Evolutionary conservation across 2,797 vertebrate genomes (phyloP), one percentile per base, ranked within the genome.

Genomic region (Macroramphosus scolopax): DNA sequence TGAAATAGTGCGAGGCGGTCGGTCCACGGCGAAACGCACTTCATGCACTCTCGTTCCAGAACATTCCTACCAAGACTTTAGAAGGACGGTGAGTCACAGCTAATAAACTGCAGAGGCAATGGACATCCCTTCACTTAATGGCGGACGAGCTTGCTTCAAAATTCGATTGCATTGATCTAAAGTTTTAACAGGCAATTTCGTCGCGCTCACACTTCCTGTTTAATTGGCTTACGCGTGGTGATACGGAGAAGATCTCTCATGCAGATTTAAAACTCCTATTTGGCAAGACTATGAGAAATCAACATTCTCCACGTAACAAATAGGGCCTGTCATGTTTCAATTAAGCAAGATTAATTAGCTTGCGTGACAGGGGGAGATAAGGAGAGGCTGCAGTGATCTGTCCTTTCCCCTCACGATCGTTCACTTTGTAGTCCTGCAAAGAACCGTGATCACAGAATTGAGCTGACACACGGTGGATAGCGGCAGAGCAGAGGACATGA

Each of bases 341-440:
- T 87, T 84, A 83, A 75, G 68, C 36, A 45, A 77, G 68, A 75
- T 77, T 80, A 82, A 86, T 87, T 68, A 70, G 72, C 64, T 46
- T 63, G 54, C 56, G 65, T 45, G 45, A 68, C 63, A 67, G 51
- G 20, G 39, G 35, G 11, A 55, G 68, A 81, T 84, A 81, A 71
- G 63, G 34, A 29, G 51, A 35, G 35, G 26, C 57, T 33, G 65
- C 17, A 65, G 50, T 29, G 56, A 79, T 76, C 60, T 10, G 56
- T 61, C 53, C 51, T 51, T 49, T n/a, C n/a, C 39, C 49, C 54
- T 46, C 25, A 3, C 33, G 3, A 42, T 37, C 57, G 51, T 70
- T 72, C 24, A 63, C 62, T 71, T 45, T 66, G 59, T 53, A 57
- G 63, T 46, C 11, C 45, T 68, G n/a, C 35, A 63, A 63, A 53